Conservation (phyloP, 2,113 vertebrate species). For the Hyperopisus bebe region DNA sequence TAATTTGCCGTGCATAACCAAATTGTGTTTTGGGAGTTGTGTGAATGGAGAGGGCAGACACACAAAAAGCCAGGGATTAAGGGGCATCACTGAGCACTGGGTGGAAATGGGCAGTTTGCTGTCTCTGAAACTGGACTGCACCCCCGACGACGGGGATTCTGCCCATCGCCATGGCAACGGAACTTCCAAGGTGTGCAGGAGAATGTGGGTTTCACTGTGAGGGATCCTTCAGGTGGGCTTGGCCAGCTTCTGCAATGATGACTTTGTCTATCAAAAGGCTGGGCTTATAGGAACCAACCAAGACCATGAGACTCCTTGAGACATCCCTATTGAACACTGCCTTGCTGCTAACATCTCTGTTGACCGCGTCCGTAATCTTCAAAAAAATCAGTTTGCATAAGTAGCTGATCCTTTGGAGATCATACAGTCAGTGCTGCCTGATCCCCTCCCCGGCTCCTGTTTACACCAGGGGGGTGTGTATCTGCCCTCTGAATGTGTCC, state of each 20-base stretch:
- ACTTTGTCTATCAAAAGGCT: neutral
- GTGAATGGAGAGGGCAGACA: conserved; percentile 47
- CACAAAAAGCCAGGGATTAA: conserved; percentile 50
- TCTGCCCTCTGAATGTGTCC: conserved; percentile 50
- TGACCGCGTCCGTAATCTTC: conserved; percentile 64
- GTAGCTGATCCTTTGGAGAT: conserved; percentile 62
- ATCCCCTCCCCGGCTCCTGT: conserved; percentile 28
- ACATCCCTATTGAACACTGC: conserved; percentile 42
- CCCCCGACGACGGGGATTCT: neutral
- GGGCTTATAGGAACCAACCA: neutral
- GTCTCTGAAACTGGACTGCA: neutral
- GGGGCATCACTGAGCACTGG: conserved; percentile 18
- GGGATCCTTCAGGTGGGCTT: neutral
- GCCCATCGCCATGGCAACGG: neutral
- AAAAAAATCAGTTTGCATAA: conserved; percentile 67
- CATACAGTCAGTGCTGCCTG: conserved; percentile 68
- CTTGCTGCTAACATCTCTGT: conserved; percentile 60
- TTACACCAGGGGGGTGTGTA: neutral
- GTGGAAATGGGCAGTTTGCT: conserved; percentile 47
- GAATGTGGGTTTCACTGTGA: neutral
- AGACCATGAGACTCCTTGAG: neutral
- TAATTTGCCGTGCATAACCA: conserved; percentile 58
- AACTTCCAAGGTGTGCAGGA: neutral
- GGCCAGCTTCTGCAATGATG: neutral
- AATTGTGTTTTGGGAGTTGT: conserved; percentile 29